Evolutionary conservation across 1,140 invertebrate genomes (phyloP).

Genomic region (Yoshiicerus persimilis): DNA sequence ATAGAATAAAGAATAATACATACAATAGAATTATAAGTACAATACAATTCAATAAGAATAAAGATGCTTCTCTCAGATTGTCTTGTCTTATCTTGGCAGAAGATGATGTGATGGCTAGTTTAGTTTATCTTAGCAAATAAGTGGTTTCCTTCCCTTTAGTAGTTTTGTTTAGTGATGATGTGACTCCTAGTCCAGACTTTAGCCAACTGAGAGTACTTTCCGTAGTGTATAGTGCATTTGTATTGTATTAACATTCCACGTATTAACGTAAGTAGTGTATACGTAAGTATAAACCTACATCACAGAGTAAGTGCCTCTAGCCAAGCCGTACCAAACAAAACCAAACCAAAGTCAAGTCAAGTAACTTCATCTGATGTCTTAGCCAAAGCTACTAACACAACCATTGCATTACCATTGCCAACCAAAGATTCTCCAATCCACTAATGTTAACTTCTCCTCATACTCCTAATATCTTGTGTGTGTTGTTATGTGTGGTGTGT

Average conservation of each 20-base stretch:
- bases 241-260: neutral
- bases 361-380: neutral
- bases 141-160: too few species aligned
- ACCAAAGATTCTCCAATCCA: neutral
- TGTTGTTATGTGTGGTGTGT: neutral
- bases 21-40: neutral
- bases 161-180: slow-evolving; percentile 2
- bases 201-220: neutral
- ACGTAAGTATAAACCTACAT: neutral
- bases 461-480: neutral
- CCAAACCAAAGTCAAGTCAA: neutral
- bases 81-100: neutral
- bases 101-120: neutral
- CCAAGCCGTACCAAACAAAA: neutral
- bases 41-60: neutral
- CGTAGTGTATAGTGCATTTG: neutral
- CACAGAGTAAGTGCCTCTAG: neutral
- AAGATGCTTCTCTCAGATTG: neutral
- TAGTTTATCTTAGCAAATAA: neutral
- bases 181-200: slow-evolving; percentile 5
- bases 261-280: neutral
- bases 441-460: neutral
- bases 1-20: neutral
- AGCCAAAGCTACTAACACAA: neutral
- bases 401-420: neutral